Percentiles rank a stretch among this genome's conserved stretches.
These are phyloP conservation scores for Casuarius casuarius DNA, from an alignment of 2,113 vertebrate species.

Conservation along the genomic window DNA sequence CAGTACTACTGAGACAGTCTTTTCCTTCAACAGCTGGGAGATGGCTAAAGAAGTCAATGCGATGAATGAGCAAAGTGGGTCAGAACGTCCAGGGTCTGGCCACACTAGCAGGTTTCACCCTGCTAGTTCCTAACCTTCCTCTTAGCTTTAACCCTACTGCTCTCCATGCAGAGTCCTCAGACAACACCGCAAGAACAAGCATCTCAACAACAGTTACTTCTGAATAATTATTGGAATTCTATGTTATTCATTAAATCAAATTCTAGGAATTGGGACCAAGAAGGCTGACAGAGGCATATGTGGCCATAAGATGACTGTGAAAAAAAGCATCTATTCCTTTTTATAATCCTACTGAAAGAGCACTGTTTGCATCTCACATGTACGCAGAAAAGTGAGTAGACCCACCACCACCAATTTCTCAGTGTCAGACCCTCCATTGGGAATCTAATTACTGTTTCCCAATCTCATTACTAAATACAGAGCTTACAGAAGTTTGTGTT, in stretches of 20 bases:
- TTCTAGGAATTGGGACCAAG: neutral
- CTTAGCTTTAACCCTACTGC: neutral
- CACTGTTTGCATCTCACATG: neutral
- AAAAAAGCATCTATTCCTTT: neutral
- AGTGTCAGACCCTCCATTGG: neutral
- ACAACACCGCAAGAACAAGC: neutral
- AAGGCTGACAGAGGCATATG: neutral
- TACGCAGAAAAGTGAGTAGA: neutral
- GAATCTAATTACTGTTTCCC: slow-evolving; percentile 26
- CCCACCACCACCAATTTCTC: neutral
- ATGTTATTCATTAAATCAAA: neutral
- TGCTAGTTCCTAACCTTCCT: neutral
- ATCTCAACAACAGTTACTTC: neutral
- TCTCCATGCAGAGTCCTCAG: neutral
- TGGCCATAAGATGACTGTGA: neutral
- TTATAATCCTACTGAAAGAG: neutral
- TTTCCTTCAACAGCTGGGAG: neutral
- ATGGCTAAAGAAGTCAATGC: rapidly evolving
- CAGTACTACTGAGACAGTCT: neutral
- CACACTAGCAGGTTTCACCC: neutral
- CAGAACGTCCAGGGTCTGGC: neutral
- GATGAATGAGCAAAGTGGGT: neutral
- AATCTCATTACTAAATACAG: slow-evolving; percentile 9
- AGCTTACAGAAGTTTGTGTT: neutral
- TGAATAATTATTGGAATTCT: neutral